Evolutionary conservation across 2,797 vertebrate genomes (phyloP), one percentile per base, ranked within the genome.

Genomic region (Sebastes iracundus): DNA sequence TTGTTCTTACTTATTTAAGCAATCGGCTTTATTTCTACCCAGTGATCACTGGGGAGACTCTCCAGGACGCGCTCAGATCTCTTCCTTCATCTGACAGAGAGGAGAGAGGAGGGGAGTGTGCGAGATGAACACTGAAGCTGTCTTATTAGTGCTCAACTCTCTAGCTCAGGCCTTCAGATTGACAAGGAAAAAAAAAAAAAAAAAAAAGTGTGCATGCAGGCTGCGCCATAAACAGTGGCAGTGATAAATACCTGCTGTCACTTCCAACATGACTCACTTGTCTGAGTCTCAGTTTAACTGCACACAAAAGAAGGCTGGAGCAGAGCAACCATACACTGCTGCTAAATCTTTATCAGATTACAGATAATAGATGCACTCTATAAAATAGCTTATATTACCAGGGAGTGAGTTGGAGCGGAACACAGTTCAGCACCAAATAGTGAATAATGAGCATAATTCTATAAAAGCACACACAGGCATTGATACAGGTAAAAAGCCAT

Each of bases 231-330:
- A 95, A 93, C 90, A 90, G 88, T 91, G 93, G 92, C 92, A 93
- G 91, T 94, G 93, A 95, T 95, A 93, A 94, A 94, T 95, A 94
- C 94, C 90, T 93, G 87, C 93, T 94, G 94, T 94, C 94, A 94
- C 90, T 92, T 93, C 77, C 86, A 90, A 93, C 93, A 92, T 91
- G 92, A 93, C 93, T 94, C 93, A 94, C 93, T 93, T 91, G 92
- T 92, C 87, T 92, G 86, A 88, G 79, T 88, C 85, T 89, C 70
- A 78, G 88, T 84, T 86, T 91, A 86, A 87, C 87, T 87, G 87
- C 88, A 75, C 90, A 90, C 88, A 88, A 69, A 52, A 85, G 77
- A 77, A 86, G 85, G 88, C 83, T 61, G 63, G 35, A 84, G 79
- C 74, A 71, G 61, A 83, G 89, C 83, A 84, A 62, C 81, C 89